These are phyloP conservation scores for Chaenogobius annularis DNA, from an alignment of 2,113 vertebrate species.

Conservation along the genomic window DNA sequence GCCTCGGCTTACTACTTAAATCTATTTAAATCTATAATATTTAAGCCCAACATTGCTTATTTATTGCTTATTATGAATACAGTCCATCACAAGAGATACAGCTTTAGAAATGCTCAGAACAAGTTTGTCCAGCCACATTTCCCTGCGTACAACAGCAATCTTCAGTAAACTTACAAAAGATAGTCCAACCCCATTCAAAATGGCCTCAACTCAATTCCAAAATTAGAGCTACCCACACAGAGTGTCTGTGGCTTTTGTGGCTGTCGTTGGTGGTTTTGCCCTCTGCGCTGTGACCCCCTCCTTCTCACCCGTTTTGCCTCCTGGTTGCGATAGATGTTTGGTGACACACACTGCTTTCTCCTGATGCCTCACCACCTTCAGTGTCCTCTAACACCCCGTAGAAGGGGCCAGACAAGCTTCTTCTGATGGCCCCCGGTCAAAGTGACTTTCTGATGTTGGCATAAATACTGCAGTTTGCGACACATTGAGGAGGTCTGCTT, in stretches of 20 bases:
- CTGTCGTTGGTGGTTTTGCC: not conserved
- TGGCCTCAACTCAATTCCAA: no score
- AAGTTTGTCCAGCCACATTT: no score
- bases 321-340: slow-evolving; percentile 23
- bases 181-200: no score
- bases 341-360: slow-evolving; percentile 33
- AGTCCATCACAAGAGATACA: no score
- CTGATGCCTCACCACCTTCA: slow-evolving; percentile 26
- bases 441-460: not conserved
- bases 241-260: no score
- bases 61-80: no score
- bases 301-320: slow-evolving; percentile 26
- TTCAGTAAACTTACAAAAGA: no score
- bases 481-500: not conserved
- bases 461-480: slow-evolving; percentile 3
- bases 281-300: slow-evolving; percentile 16
- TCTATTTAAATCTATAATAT: not conserved
- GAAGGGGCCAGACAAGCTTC: slow-evolving; percentile 11
- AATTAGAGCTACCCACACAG: no score
- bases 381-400: slow-evolving; percentile 5
- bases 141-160: no score
- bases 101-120: no score
- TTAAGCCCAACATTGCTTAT: not conserved
- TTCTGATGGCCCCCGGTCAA: not conserved
- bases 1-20: not conserved